These are phyloP conservation scores for Montipora efflorescens DNA, from an alignment of 64 coral and sea anemone genomes.

Conservation along the genomic window DNA sequence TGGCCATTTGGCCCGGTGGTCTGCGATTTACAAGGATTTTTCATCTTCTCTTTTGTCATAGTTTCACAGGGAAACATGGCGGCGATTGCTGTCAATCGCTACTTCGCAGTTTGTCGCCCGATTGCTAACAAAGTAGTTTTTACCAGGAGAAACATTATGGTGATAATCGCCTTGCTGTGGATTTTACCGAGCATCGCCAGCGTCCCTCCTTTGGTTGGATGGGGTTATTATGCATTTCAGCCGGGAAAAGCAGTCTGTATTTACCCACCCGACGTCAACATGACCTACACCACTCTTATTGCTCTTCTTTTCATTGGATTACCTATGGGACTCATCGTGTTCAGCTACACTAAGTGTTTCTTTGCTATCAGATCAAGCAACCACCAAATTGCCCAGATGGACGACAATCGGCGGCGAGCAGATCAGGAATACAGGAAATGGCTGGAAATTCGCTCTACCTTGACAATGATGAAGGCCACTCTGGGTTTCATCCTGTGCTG, in stretches of 20 bases:
- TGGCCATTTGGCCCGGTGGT: constrained; percentile 56
- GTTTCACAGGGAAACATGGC: constrained; percentile 66
- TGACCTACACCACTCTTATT: constrained; percentile 57
- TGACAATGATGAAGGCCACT: constrained; percentile 72
- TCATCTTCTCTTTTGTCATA: constrained; percentile 69
- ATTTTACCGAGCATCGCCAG: constrained; percentile 49
- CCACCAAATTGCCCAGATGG: constrained; percentile 53
- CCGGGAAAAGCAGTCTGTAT: constrained; percentile 75
- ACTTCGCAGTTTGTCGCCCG: constrained; percentile 47
- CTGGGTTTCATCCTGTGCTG: constrained; percentile 71
- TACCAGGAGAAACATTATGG: constrained; percentile 11
- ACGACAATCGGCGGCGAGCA: not conserved
- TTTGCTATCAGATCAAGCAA: constrained; percentile 44
- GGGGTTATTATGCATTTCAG: constrained; percentile 78
- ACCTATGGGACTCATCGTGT: constrained; percentile 44
- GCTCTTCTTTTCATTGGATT: constrained; percentile 63
- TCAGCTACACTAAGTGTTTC: constrained; percentile 59
- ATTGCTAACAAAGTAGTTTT: constrained; percentile 44
- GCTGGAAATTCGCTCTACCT: constrained; percentile 64
- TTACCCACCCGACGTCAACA: constrained; percentile 68
- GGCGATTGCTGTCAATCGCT: constrained; percentile 67
- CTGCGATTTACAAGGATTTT: constrained; percentile 69
- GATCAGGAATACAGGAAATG: constrained; percentile 6
- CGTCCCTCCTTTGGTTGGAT: constrained; percentile 67
- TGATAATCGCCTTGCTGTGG: constrained; percentile 64